Conservation (phyloP, 2,113 vertebrate genomes). For the Stictonetta naevosa region DNA sequence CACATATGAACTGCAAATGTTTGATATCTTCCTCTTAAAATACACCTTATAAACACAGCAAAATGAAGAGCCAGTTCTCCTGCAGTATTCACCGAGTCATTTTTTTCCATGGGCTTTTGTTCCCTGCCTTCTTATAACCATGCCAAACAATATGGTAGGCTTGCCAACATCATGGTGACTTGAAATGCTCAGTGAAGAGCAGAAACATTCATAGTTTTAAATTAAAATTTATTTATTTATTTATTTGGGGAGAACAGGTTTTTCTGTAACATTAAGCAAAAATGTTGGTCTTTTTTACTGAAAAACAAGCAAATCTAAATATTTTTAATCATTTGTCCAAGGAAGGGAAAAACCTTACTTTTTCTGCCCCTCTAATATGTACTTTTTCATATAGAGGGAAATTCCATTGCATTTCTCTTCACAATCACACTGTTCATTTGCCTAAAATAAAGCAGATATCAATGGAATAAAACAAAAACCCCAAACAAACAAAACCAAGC, state of each 20-base stretch:
- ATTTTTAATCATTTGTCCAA: not conserved
- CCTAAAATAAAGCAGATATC: not conserved
- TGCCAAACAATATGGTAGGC: not conserved
- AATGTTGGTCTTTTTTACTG: not conserved
- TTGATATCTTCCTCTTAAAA: not conserved
- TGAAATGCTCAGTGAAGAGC: not conserved
- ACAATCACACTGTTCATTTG: not conserved
- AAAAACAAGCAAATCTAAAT: not conserved
- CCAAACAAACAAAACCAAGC: too few relatives aligned
- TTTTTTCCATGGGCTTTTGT: not conserved
- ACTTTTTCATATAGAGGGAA: not conserved
- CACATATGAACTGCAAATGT: rapidly evolving
- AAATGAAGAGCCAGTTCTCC: not conserved
- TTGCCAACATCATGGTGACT: not conserved
- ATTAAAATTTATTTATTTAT: not conserved
- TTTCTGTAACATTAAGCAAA: not conserved
- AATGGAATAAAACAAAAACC: not conserved
- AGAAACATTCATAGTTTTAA: not conserved
- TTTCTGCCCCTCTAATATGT: not conserved
- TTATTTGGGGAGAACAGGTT: not conserved
- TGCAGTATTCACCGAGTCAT: not conserved
- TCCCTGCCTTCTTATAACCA: not conserved
- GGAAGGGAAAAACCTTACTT: not conserved
- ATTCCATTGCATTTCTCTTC: not conserved
- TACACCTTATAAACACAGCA: not conserved